Percentiles rank a stretch among this genome's conserved stretches.
Conservation (phyloP, 2,113 vertebrate genomes). For the Saguinus imperator region DNA sequence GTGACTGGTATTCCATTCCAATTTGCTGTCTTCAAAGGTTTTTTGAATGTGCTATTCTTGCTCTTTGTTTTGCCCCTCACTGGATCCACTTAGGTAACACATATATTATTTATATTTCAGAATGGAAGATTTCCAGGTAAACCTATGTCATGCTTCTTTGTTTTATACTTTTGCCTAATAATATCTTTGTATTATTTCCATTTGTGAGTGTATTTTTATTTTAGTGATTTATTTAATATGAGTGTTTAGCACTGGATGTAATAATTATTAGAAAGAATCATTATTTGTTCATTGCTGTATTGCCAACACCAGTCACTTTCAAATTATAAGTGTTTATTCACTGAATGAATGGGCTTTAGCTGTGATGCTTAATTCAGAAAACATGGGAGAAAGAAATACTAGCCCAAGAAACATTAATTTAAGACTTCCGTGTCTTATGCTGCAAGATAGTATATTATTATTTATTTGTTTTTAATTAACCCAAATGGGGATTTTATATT, state of each 20-base stretch:
- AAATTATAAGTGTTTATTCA: not conserved
- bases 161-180: not conserved
- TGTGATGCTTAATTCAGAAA: not conserved
- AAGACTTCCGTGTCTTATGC: not conserved
- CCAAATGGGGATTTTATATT: not conserved
- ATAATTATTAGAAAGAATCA: not conserved
- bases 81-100: too few species aligned
- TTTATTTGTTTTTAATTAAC: not conserved
- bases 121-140: not conserved
- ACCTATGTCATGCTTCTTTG: not conserved
- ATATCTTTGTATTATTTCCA: not conserved
- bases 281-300: not conserved
- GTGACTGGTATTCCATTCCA: not conserved
- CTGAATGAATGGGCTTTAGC: not conserved
- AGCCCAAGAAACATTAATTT: not conserved
- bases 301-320: not conserved
- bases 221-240: not conserved
- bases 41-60: not conserved
- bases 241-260: not conserved
- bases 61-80: not conserved
- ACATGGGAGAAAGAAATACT: not conserved
- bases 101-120: not conserved
- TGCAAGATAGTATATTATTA: not conserved
- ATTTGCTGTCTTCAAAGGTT: not conserved
- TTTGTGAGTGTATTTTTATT: not conserved